These are phyloP conservation scores for Microchirus variegatus DNA, from an alignment of 2,797 vertebrate species.

Conservation along the genomic window DNA sequence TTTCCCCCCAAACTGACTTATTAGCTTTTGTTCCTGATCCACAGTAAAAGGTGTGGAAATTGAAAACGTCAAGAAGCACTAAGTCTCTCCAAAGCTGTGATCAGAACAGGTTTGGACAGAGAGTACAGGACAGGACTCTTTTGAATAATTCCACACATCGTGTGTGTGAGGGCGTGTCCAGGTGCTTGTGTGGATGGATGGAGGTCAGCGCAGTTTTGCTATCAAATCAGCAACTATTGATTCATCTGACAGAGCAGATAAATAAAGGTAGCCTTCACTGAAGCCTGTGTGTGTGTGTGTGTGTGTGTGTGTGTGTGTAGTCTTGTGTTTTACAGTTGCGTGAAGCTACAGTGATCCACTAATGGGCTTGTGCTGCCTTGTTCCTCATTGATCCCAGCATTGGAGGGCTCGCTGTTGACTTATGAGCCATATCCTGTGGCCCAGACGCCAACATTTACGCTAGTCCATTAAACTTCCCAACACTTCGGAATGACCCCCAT, in stretches of 20 bases:
- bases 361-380: slow-evolving; percentile 66
- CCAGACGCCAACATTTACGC: slow-evolving; percentile 47
- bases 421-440: slow-evolving; percentile 59
- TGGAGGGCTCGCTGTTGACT: slow-evolving; percentile 50
- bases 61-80: slow-evolving; percentile 30
- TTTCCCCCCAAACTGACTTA: slow-evolving; percentile 17
- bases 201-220: slow-evolving; percentile 57
- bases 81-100: slow-evolving; percentile 22
- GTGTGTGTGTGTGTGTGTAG: slow-evolving; percentile 12
- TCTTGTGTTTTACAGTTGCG: slow-evolving; percentile 54
- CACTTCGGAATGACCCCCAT: slow-evolving; percentile 43
- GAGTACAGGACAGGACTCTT: slow-evolving; percentile 11
- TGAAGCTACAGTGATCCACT: slow-evolving; percentile 68
- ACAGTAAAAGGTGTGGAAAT: slow-evolving; percentile 18
- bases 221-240: slow-evolving; percentile 77
- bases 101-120: slow-evolving; percentile 7
- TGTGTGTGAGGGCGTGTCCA: slow-evolving; percentile 18
- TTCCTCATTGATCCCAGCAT: slow-evolving; percentile 70
- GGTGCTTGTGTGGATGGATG: slow-evolving; percentile 14
- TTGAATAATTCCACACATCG: slow-evolving; percentile 11
- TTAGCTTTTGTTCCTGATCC: slow-evolving; percentile 32
- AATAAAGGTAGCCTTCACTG: slow-evolving; percentile 58
- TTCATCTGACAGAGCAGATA: slow-evolving; percentile 72
- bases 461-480: slow-evolving; percentile 63
- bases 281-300: slow-evolving; percentile 9